Conservation (phyloP, 2,888 invertebrate species). For the Hypomecis punctinalis region DNA sequence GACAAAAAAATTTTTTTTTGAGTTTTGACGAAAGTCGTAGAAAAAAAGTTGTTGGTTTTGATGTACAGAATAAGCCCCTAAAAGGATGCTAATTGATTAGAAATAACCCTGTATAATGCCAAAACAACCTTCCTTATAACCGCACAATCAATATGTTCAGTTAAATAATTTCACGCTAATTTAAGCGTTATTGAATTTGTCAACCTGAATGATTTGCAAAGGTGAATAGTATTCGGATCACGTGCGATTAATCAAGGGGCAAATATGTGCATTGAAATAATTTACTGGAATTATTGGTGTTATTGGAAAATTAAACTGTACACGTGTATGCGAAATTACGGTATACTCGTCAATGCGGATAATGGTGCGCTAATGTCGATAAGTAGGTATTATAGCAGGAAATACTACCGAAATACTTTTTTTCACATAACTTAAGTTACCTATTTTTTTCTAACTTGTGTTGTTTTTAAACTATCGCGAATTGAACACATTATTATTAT, state of each 20-base stretch:
- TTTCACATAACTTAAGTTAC: too few relatives aligned
- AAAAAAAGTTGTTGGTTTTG: too few relatives aligned
- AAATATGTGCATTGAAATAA: constrained; percentile 31
- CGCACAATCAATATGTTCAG: constrained; percentile 13
- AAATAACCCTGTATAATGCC: too few relatives aligned
- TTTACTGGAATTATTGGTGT: constrained; percentile 11
- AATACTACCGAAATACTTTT: not conserved
- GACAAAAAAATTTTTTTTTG: too few relatives aligned
- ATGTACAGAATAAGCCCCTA: too few relatives aligned
- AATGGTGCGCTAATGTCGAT: not conserved
- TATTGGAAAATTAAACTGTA: constrained; percentile 15
- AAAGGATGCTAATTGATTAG: too few relatives aligned
- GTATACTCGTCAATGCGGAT: constrained; percentile 1
- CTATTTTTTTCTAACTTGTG: too few relatives aligned
- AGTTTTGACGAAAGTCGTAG: too few relatives aligned
- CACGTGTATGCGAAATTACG: constrained; percentile 1
- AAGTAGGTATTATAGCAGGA: not conserved
- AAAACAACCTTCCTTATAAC: too few relatives aligned
- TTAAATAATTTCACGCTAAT: constrained; percentile 23
- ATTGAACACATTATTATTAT: too few relatives aligned
- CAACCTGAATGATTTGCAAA: constrained; percentile 27
- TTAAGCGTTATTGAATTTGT: constrained; percentile 29
- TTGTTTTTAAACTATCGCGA: too few relatives aligned
- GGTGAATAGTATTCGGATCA: constrained; percentile 27
- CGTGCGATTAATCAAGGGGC: constrained; percentile 26